These are phyloP conservation scores for Melanotaenia boesemani DNA, from an alignment of 2,797 vertebrate species.

Conservation along the genomic window DNA sequence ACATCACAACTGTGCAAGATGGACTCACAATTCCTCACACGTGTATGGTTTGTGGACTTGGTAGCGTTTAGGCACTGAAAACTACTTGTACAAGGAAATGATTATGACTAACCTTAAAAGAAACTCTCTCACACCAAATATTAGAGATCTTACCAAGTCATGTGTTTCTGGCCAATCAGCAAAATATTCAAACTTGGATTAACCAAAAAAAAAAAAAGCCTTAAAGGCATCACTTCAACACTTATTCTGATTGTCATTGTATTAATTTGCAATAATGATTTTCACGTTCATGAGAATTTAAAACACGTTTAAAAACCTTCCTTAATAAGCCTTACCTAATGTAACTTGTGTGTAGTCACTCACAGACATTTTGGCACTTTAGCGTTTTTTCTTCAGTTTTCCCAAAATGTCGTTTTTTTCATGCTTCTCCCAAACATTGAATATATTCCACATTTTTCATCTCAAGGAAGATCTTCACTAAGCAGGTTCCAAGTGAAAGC, in stretches of 20 bases:
- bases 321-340: neutral
- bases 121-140: neutral
- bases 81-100: neutral
- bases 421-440: neutral
- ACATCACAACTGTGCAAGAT: no score
- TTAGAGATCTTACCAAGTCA: neutral
- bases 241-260: neutral
- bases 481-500: neutral
- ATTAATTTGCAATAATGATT: conserved; percentile 1
- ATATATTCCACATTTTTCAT: neutral
- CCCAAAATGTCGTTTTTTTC: neutral
- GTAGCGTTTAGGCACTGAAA: neutral
- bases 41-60: neutral
- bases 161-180: neutral
- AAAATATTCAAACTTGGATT: neutral
- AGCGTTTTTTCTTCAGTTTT: neutral
- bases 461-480: neutral
- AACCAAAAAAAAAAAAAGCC: neutral
- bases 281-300: conserved; percentile 1
- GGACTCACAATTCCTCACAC: no score
- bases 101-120: neutral
- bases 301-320: neutral
- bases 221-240: neutral
- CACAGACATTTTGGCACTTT: neutral
- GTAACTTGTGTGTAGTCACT: neutral